Evolutionary conservation across 2,888 invertebrate genomes (phyloP), one percentile per base, ranked within the genome.

Genomic region (Ethmia dodecea): DNA sequence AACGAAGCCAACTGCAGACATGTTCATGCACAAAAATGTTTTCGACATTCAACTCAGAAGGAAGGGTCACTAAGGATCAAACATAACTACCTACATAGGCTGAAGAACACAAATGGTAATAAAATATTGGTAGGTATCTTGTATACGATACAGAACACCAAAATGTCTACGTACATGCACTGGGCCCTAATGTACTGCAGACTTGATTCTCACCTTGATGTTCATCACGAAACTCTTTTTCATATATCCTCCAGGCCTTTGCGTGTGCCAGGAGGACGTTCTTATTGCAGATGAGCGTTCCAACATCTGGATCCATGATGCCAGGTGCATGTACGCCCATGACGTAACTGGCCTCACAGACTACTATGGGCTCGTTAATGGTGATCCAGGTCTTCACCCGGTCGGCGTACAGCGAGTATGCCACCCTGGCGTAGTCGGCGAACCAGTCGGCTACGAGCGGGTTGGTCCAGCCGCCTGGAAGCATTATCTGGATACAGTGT

Each of bases 361-460:
- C 48, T 1, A 72, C 43, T 15, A 65, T 58, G 0, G 93, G 92
- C 51, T 94, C 94, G 59, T 93, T 93, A 37, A 93, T 86, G 0
- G 93, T 93, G 0, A 91, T 83, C 93, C 93, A 94, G 24, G 80
- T 67, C 59, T 86, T 88, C 1, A 92, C 89, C 11, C 90, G 84
- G 48, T 89, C 88, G 0, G 88, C 91, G 45, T 79, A 91, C 43
- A 89, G 73, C 2, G 76, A 71, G 55, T 83, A 88, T 1, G 88
- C 67, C 0, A 90, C 52, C 11, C 83, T 77, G 0, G 92, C 89
- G 53, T 89, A 92, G 48, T 90, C 88, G 10, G 67, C 80, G 47
- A 90, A 91, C 65, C 89, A 84, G 11, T 90, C 84, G 6, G 84
- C 79, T n/a, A 91, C 86, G 24, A 87, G 72, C 0, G 89, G 88